phyloP scores from a whole-genome alignment of 1,140 invertebrate genomes.

The Micrasema minimum region DNA sequence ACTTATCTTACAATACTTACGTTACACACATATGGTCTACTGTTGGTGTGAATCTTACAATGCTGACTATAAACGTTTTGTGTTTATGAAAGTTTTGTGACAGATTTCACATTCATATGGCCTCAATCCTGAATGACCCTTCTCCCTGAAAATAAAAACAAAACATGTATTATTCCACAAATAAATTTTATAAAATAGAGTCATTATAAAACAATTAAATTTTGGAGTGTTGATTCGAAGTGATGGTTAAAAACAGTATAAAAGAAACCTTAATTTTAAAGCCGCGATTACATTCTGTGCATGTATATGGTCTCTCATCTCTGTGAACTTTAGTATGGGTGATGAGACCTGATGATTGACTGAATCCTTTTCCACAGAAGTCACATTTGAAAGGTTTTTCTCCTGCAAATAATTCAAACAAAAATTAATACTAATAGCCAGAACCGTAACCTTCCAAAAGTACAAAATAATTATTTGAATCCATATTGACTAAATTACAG shows the following conservation, averaged over 20 bases:
- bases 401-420: slow-evolving; percentile 10
- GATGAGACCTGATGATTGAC: slow-evolving; percentile 27
- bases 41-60: slow-evolving; percentile 41
- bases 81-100: slow-evolving; percentile 37
- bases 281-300: slow-evolving; percentile 17
- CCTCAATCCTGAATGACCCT: slow-evolving; percentile 31
- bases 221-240: no score
- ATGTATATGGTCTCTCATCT: slow-evolving; percentile 30
- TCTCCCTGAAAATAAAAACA: no score
- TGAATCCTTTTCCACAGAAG: slow-evolving; percentile 38
- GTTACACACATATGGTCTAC: slow-evolving; percentile 30
- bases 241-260: no score
- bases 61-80: slow-evolving; percentile 42
- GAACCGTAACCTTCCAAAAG: not conserved
- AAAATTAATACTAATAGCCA: not conserved
- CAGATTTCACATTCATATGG: slow-evolving; percentile 33
- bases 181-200: no score
- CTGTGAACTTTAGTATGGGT: slow-evolving; percentile 38
- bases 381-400: slow-evolving; percentile 36
- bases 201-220: no score
- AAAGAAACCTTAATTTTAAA: slow-evolving; percentile 45
- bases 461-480: not conserved
- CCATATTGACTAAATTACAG: no score
- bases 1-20: no score
- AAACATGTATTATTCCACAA: no score